Evolutionary conservation across 1,140 invertebrate genomes (phyloP).

Genomic region (Drepana arcuata): DNA sequence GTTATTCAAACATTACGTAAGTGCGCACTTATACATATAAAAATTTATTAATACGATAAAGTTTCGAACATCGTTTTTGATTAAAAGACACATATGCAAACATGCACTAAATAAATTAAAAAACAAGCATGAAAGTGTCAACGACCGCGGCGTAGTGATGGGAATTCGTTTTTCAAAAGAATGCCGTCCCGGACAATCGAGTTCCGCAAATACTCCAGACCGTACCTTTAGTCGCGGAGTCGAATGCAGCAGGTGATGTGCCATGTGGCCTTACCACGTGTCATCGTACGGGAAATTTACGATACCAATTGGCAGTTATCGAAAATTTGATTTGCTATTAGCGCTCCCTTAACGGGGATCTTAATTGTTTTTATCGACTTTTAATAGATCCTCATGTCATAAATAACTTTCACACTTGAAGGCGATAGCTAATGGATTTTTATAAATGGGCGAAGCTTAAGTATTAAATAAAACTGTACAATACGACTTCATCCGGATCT

Average conservation of each 20-base stretch:
- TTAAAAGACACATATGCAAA: too few species aligned
- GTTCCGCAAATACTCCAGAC: conserved; percentile 31
- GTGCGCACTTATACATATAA: too few species aligned
- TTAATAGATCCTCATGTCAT: conserved; percentile 7
- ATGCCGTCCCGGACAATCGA: conserved; percentile 40
- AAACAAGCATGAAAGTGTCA: conserved; percentile 24
- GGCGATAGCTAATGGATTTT: too few species aligned
- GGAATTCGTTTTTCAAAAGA: conserved; percentile 40
- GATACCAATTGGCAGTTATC: conserved; percentile 38
- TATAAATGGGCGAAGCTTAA: neutral
- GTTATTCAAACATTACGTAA: too few species aligned
- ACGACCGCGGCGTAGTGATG: conserved; percentile 41
- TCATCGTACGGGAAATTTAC: conserved; percentile 37
- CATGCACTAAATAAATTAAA: too few species aligned
- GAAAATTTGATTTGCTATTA: conserved; percentile 29
- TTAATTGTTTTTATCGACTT: conserved; percentile 17
- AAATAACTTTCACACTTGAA: neutral
- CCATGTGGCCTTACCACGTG: conserved; percentile 54
- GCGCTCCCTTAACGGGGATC: conserved; percentile 22
- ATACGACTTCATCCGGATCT: neutral
- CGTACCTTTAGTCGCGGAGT: conserved; percentile 8
- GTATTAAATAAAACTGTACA: neutral
- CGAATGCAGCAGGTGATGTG: conserved; percentile 43
- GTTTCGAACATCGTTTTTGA: too few species aligned
- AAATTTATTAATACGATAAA: too few species aligned